Evolutionary conservation across 2,797 vertebrate species (phyloP), one percentile per base, ranked within the genome.

Genomic region (Fratercula arctica): DNA sequence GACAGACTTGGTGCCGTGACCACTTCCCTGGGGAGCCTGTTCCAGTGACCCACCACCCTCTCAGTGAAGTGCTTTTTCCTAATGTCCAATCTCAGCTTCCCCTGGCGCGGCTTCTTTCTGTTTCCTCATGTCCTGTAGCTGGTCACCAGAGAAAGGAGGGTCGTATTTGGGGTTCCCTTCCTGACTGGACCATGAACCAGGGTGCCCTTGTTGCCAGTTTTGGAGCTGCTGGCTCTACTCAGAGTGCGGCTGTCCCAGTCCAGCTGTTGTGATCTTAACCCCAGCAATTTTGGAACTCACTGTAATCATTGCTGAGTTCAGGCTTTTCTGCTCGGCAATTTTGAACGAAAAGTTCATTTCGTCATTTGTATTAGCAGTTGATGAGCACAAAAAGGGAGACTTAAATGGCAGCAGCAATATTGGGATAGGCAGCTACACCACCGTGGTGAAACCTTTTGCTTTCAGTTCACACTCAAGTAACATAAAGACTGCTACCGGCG

Each of bases 281-380:
- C 26, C 16, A 12, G 45, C 3, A 0, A 0, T 61, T 69, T 19
- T 93, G 78, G 37, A 29, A 8, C 8, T 8, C 6, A 1, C 3
- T 37, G 11, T 35, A 51, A 23, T 29, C n/a, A 13, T 24, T 67
- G 21, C 53, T 60, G 51, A 57, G 21, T 26, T 82, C 23, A 48
- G 82, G 41, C 50, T 81, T 67, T 72, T 59, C 66, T 60, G 31
- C 41, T 63, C 14, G 9, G 20, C n/a, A 6, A 0, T 79, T 82
- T 31, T 75, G n/a, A 39, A 56, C 15, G 17, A 37, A 57, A 11
- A 66, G 9, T 51, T 78, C 1, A 6, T 56, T 83, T 85, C 5
- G 3, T 63, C 35, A 8, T 59, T 24, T 48, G 2, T 39, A 0
- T 53, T 17, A 57, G n/a, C 45, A 53, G 16, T 37, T 72, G 20